Evolutionary conservation across 2,113 vertebrate species (phyloP), one percentile per base, ranked within the genome.

Genomic region (Nematolebias whitei): DNA sequence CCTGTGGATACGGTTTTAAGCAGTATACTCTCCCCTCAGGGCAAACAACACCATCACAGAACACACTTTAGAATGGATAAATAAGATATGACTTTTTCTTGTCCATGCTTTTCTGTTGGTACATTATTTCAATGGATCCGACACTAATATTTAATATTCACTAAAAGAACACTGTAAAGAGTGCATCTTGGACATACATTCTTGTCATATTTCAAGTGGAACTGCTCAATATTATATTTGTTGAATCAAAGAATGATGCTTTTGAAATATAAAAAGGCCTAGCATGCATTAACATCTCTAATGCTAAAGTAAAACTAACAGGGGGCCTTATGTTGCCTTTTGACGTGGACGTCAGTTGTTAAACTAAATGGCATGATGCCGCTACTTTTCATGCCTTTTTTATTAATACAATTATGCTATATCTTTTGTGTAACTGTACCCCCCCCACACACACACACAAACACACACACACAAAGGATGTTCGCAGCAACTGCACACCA

Each of bases 1-100:
- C 39, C 14, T 8, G 43, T 68, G 59, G 78, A 63, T 75, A 12
- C 2, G 29, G 66, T 74, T 60, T 44, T 63, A 71, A 56, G 61
- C 38, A 43, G 41, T 16, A n/a, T n/a, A 8, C 26, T 29, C 11
- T 71, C 12, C 14, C 32, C 18, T 48, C 45, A 68, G 51, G 64
- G 40, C 54, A 35, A 45, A 43, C 12, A 57, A 35, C 35, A 48
- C 29, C 13, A 40, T 69, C 23, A 66, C 12, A 47, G 73, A 68
- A 32, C 22, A 54, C 15, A 19, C 29, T 67, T 48, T 5, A 32
- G n/a, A 48, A 16, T 3, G 57, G 14, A 10, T 60, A 13, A 58
- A 71, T 43, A 1, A 8, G 13, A 47, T 55, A 50, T 49, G 20
- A 58, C 16, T 9, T 7, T n/a, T n/a, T n/a, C n/a, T 3, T 9